A percentile compares a stretch with the other conserved stretches of the same genome.
Evolutionary conservation across 2,888 invertebrate genomes (phyloP).

Genomic region (Suillia variegata): DNA sequence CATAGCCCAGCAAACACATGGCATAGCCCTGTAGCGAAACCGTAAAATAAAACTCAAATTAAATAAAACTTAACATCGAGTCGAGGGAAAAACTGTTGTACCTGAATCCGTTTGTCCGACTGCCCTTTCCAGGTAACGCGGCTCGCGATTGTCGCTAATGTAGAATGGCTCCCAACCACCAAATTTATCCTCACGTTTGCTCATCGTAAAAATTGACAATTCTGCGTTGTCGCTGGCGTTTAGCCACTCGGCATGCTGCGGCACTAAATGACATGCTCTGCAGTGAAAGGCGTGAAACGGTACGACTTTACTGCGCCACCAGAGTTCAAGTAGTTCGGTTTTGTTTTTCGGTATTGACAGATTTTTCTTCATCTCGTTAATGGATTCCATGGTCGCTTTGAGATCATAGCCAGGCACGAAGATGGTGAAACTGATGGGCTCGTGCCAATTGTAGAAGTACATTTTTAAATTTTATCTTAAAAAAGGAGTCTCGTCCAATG

Average conservation of each 20-base stretch:
- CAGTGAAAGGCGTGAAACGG: conserved; percentile 44
- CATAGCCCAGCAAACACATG: conserved; percentile 85
- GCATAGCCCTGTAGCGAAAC: conserved; percentile 74
- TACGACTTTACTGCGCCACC: conserved; percentile 28
- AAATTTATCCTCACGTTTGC: conserved; percentile 72
- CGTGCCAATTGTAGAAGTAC: conserved; percentile 67
- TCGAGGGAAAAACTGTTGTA: conserved; percentile 17
- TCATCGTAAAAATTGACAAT: conserved; percentile 68
- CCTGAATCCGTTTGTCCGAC: conserved; percentile 56
- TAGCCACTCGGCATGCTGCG: conserved; percentile 35
- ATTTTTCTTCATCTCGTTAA: conserved; percentile 40
- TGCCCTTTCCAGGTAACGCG: conserved; percentile 90
- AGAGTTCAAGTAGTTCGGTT: conserved; percentile 36
- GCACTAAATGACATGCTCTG: conserved; percentile 40
- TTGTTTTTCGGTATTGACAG: conserved; percentile 42
- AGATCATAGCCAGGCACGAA: conserved; percentile 71
- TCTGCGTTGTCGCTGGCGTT: conserved; percentile 18
- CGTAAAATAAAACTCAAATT: too few species aligned
- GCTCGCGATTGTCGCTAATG: conserved; percentile 86
- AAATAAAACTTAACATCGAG: too few species aligned
- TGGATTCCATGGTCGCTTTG: conserved; percentile 63
- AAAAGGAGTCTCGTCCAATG: too few species aligned
- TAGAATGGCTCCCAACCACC: conserved; percentile 90
- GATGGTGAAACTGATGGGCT: conserved; percentile 70
- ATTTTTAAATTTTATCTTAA: too few species aligned